A percentile compares a stretch with the other conserved stretches of the same genome.
phyloP scores from a whole-genome alignment of 1,140 invertebrate genomes.

The Wasmannia auropunctata region DNA sequence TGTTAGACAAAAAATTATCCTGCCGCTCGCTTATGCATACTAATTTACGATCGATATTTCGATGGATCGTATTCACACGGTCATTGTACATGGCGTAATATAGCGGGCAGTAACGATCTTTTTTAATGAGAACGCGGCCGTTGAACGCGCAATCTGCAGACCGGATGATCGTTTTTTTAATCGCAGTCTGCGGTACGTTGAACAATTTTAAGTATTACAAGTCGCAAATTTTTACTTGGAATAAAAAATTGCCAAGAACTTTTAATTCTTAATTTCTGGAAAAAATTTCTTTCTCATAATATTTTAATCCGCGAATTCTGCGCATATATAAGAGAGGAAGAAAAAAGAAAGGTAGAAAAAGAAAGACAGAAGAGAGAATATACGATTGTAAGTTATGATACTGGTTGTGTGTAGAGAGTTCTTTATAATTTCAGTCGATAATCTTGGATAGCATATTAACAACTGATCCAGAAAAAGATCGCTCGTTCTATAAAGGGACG shows the following conservation, averaged over 20 bases:
- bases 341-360: not conserved
- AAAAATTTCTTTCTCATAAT: not conserved
- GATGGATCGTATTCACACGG: not conserved
- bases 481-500: not conserved
- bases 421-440: not conserved
- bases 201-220: not conserved
- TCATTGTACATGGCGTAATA: not conserved
- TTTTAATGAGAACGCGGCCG: not conserved
- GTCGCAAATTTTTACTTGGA: not conserved
- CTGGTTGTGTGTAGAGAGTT: not conserved
- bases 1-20: not conserved
- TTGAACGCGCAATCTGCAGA: not conserved
- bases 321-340: not conserved
- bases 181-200: not conserved
- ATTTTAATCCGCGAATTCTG: not conserved
- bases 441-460: not conserved
- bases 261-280: not conserved
- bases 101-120: not conserved
- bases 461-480: constrained; percentile 23
- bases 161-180: not conserved
- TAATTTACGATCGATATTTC: constrained; percentile 1
- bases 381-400: not conserved
- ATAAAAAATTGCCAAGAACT: not conserved
- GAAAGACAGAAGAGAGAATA: not conserved
- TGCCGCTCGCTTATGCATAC: not conserved